A percentile compares a stretch with the other conserved stretches of the same genome.
Conservation (phyloP, 2,113 vertebrate species). For the Neotoma lepida region DNA sequence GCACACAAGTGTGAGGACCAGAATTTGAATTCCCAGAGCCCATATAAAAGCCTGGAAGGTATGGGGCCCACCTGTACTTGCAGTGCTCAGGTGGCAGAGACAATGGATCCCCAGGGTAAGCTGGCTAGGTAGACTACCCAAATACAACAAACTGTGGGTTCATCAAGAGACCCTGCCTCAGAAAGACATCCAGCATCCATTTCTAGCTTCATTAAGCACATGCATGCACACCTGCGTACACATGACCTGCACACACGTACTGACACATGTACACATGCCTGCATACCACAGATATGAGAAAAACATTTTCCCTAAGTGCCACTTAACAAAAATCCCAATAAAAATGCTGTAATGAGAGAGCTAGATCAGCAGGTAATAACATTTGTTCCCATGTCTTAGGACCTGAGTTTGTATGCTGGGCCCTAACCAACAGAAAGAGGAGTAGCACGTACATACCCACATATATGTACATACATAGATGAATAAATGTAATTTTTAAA, state of each 20-base stretch:
- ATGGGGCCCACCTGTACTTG: background rate
- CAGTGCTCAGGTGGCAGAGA: background rate
- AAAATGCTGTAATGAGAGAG: background rate
- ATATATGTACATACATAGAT: background rate
- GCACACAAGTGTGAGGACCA: background rate
- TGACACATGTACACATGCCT: background rate
- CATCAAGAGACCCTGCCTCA: background rate
- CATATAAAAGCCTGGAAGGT: background rate
- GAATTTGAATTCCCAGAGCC: background rate
- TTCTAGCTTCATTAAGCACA: background rate
- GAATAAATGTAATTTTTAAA: background rate
- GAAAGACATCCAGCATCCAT: background rate
- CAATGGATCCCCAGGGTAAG: background rate
- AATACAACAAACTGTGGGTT: background rate
- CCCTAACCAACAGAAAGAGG: background rate
- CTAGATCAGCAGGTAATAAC: background rate
- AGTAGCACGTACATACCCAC: background rate
- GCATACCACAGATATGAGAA: background rate
- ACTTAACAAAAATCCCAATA: conserved; percentile 15
- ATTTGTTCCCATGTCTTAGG: background rate
- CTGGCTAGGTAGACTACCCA: background rate
- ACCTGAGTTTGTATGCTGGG: background rate
- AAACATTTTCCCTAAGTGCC: conserved; percentile 17
- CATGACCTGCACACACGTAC: background rate
- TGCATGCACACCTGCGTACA: background rate